These are phyloP conservation scores for Cerastoderma edule DNA, from an alignment of 2,888 invertebrate species.

Conservation along the genomic window DNA sequence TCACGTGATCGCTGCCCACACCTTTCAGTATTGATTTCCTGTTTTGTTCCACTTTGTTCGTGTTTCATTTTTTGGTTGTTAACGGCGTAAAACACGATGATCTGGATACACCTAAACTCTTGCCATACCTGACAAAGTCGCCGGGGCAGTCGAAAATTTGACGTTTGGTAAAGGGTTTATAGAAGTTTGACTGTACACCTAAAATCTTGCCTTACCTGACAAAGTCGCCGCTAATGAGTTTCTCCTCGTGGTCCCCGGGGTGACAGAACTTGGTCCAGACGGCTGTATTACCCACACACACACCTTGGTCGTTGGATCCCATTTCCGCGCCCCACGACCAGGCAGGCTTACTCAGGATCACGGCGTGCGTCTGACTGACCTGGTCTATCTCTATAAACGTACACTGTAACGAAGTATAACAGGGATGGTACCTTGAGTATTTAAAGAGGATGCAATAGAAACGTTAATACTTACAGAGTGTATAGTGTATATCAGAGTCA, in stretches of 20 bases:
- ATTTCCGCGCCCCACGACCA: slow-evolving; percentile 95
- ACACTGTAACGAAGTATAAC: slow-evolving; percentile 85
- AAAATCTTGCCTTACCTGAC: slow-evolving; percentile 87
- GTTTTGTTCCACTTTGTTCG: too few relatives aligned
- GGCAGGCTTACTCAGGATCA: slow-evolving; percentile 91
- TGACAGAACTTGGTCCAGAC: slow-evolving; percentile 87
- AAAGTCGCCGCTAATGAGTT: slow-evolving; percentile 90
- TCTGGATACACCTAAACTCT: too few relatives aligned
- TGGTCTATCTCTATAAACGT: slow-evolving; percentile 89
- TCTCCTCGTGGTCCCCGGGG: slow-evolving; percentile 86
- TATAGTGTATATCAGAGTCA: too few relatives aligned
- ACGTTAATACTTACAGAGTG: too few relatives aligned
- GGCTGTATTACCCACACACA: slow-evolving; percentile 91
- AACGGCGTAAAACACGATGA: too few relatives aligned
- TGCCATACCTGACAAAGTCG: too few relatives aligned
- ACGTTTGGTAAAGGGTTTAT: too few relatives aligned
- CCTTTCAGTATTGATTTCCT: too few relatives aligned
- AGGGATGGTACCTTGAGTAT: not conserved
- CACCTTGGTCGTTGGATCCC: slow-evolving; percentile 92
- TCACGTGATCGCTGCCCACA: too few relatives aligned
- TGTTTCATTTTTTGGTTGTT: too few relatives aligned
- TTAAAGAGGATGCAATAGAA: not conserved
- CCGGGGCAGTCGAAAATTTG: too few relatives aligned
- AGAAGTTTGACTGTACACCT: too few relatives aligned
- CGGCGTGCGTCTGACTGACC: slow-evolving; percentile 86